Percentiles rank a stretch among this genome's conserved stretches.
Conservation (phyloP, 2,888 invertebrate species). For the Micropterix aruncella region DNA sequence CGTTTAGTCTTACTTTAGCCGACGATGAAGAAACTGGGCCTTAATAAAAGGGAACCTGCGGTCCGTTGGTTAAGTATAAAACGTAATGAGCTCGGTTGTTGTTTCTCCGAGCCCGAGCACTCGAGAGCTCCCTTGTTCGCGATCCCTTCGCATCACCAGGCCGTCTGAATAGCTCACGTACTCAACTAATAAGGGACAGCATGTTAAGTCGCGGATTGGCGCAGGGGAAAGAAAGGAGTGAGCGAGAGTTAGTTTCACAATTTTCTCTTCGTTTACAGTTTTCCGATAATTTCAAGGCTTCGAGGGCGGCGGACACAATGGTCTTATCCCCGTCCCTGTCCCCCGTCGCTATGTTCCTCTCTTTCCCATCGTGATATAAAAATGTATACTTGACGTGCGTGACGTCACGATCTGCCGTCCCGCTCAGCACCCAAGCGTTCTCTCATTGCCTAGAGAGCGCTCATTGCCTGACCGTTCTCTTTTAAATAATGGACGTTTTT, state of each 20-base stretch:
- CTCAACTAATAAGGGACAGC: neutral
- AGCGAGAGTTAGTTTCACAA: neutral
- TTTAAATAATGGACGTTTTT: too few species aligned
- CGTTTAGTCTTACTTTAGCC: too few species aligned
- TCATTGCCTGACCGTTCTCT: too few species aligned
- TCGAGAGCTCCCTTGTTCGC: too few species aligned
- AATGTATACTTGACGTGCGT: neutral
- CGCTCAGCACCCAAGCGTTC: neutral
- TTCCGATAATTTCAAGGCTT: neutral
- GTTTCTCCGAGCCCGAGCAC: too few species aligned
- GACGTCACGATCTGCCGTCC: neutral
- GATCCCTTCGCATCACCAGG: neutral
- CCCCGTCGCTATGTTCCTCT: neutral
- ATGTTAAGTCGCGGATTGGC: neutral
- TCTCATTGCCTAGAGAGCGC: too few species aligned
- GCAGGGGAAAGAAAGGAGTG: neutral
- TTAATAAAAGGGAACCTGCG: too few species aligned
- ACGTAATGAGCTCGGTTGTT: too few species aligned
- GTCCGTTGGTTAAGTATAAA: too few species aligned
- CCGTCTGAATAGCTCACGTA: neutral
- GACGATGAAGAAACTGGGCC: too few species aligned
- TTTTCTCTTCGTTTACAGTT: neutral
- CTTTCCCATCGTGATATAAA: neutral
- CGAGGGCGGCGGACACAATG: neutral
- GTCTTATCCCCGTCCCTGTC: neutral